Evolutionary conservation across 2,888 invertebrate genomes (phyloP), one percentile per base, ranked within the genome.

Genomic region (Drosophila algonquin): DNA sequence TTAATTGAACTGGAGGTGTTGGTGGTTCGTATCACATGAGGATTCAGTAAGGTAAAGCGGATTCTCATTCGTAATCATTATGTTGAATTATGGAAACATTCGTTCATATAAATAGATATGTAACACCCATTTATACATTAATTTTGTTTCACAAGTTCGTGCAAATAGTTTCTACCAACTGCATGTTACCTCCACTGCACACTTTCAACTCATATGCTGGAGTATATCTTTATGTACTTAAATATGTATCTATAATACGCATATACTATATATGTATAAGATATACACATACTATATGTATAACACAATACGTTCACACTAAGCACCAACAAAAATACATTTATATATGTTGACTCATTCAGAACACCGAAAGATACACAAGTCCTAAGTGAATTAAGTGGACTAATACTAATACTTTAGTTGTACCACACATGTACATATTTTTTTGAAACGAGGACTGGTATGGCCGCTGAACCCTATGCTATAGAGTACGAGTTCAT

Each of bases 401-500:
- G 14, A 40, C n/a, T 40, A 14, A 40, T n/a, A 40, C n/a, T 40
- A 14, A 40, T n/a, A 7, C 1, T n/a, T 6, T 40, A 14, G 2
- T 40, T 40, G 40, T 40, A n/a, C 14, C 59, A 24, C 57, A 63
- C 9, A 79, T 65, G 76, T 51, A n/a, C 27, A n/a, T 46, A 16
- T 56, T 50, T 40, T 40, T 35, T 50, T 21, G 59, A 75, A 80
- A 59, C 67, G 80, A 76, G 73, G 64, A 76, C 76, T 73, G 76
- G 76, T 79, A 77, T 80, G 77, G 62, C 56, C 62, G 67, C 60
- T 55, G 35, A 64, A 73, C 62, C 57, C 46, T 71, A 61, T 63
- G 63, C 14, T 47, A 57, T 30, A 14, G n/a, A 40, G 40, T n/a
- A n/a, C 40, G n/a, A 40, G 40, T 6, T 40, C 14, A 40, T 40